Conservation (phyloP, 2,113 vertebrate species). For the Myxocyprinus asiaticus region DNA sequence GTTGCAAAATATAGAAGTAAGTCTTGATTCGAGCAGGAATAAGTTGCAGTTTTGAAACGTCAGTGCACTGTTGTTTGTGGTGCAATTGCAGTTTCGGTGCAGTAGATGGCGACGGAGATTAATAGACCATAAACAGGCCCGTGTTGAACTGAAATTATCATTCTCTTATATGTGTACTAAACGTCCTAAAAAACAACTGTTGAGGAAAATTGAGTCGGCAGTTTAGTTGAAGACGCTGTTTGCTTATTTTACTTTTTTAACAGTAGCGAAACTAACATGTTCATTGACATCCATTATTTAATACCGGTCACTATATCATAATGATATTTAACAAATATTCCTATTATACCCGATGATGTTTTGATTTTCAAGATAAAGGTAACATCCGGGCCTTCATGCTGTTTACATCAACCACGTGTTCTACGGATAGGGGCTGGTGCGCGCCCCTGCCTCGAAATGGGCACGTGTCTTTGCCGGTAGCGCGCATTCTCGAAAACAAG, state of each 20-base stretch:
- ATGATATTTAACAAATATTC: too few species aligned
- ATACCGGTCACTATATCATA: too few species aligned
- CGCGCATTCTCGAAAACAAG: constrained; percentile 69
- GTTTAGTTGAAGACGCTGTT: neutral
- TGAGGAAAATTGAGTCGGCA: too few species aligned
- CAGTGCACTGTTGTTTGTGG: neutral
- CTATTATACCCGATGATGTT: too few species aligned
- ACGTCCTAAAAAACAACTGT: too few species aligned
- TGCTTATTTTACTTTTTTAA: neutral
- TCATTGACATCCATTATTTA: too few species aligned
- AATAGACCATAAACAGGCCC: neutral
- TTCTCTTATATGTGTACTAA: too few species aligned
- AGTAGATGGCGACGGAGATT: constrained; percentile 43
- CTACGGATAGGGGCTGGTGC: constrained; percentile 57
- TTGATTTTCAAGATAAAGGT: neutral
- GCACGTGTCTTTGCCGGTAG: constrained; percentile 58
- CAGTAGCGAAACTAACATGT: too few species aligned
- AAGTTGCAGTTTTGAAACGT: too few species aligned
- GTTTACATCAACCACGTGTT: constrained; percentile 68
- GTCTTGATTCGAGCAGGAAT: too few species aligned
- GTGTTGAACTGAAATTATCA: too few species aligned
- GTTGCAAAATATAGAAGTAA: too few species aligned
- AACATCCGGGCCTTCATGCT: constrained; percentile 39
- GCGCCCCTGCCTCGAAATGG: constrained; percentile 36
- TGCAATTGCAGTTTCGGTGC: neutral